These are phyloP conservation scores for Amphiprion percula DNA, from an alignment of 2,113 vertebrate species.

Conservation along the genomic window DNA sequence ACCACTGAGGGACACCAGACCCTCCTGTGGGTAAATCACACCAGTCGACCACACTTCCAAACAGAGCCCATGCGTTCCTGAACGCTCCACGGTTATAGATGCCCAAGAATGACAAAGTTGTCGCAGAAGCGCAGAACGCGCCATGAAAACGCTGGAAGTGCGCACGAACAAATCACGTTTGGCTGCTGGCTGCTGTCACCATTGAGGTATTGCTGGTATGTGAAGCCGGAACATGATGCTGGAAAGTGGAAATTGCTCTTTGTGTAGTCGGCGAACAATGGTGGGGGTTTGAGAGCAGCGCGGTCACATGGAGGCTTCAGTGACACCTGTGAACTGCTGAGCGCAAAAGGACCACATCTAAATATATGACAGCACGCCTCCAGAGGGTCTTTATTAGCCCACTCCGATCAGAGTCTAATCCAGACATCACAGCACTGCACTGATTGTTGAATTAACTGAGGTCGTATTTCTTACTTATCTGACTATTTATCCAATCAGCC, in stretches of 20 bases:
- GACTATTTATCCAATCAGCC: too few relatives aligned
- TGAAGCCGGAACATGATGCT: constrained; percentile 34
- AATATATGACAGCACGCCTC: not conserved
- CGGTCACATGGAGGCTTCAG: constrained; percentile 40
- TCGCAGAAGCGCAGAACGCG: constrained; percentile 7
- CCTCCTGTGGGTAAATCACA: not conserved
- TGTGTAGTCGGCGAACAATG: constrained; percentile 63
- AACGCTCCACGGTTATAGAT: constrained; percentile 39
- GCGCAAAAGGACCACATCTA: too few relatives aligned
- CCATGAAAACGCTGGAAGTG: constrained; percentile 59
- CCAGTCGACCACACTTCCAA: not conserved
- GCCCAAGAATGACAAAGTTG: constrained; percentile 1
- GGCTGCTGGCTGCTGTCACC: constrained; percentile 30
- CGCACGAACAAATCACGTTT: constrained; percentile 7
- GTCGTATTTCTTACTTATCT: too few relatives aligned
- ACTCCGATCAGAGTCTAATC: not conserved
- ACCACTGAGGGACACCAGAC: constrained; percentile 5
- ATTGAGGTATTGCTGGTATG: constrained; percentile 57
- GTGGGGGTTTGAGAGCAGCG: constrained; percentile 22
- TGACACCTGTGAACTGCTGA: constrained; percentile 35
- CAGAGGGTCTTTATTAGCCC: too few relatives aligned
- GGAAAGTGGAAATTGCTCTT: constrained; percentile 59
- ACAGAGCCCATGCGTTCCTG: constrained; percentile 30
- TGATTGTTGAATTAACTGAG: too few relatives aligned
- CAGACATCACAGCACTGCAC: not conserved